Evolutionary conservation across 2,888 invertebrate genomes (phyloP).

Genomic region (Callimorpha dominula): DNA sequence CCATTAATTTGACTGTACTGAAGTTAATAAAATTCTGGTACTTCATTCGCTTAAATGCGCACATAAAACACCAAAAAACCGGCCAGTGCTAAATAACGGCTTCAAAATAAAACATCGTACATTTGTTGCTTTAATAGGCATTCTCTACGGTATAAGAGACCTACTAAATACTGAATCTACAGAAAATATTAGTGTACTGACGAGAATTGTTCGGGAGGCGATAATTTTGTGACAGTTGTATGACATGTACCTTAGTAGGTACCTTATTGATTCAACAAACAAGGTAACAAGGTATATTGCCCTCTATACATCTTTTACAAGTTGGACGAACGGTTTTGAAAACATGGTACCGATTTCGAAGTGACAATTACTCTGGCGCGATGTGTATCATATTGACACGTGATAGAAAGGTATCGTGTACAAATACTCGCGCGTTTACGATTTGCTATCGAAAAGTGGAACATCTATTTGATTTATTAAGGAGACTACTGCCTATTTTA

Average conservation of each 20-base stretch:
- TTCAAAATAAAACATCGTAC: slow-evolving; percentile 58
- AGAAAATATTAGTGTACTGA: slow-evolving; percentile 53
- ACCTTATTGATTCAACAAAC: slow-evolving; percentile 35
- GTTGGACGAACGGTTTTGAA: slow-evolving; percentile 28
- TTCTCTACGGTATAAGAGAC: slow-evolving; percentile 33
- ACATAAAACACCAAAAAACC: slow-evolving; percentile 57
- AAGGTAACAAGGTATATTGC: slow-evolving; percentile 25
- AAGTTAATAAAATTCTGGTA: slow-evolving; percentile 54
- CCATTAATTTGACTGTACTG: slow-evolving; percentile 46
- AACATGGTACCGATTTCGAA: slow-evolving; percentile 11
- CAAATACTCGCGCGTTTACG: background rate
- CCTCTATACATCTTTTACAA: slow-evolving; percentile 28
- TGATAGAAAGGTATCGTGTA: background rate
- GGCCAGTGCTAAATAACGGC: slow-evolving; percentile 53
- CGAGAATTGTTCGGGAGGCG: slow-evolving; percentile 53
- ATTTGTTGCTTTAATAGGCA: slow-evolving; percentile 59
- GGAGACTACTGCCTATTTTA: background rate
- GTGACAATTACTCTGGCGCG: slow-evolving; percentile 9
- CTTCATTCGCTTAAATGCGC: slow-evolving; percentile 54
- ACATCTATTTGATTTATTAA: background rate
- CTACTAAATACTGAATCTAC: slow-evolving; percentile 50
- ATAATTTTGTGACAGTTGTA: slow-evolving; percentile 50
- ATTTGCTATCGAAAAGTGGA: no score
- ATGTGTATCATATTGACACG: background rate
- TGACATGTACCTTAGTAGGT: background rate